A percentile compares a stretch with the other conserved stretches of the same genome.
phyloP scores from a whole-genome alignment of 2,113 vertebrate genomes.

The Poeciliopsis prolifica region DNA sequence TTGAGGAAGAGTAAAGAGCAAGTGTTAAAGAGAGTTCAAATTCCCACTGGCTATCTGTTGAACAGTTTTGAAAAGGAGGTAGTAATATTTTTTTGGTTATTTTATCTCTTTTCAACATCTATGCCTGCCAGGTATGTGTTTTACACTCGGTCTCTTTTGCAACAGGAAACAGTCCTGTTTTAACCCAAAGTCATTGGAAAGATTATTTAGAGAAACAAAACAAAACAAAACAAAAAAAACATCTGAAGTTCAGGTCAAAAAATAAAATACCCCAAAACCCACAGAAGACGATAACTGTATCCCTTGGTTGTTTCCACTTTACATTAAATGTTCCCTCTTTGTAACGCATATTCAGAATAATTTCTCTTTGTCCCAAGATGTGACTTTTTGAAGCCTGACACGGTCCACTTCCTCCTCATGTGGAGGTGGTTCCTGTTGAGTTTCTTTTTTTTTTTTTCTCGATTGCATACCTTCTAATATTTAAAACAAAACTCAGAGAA shows the following conservation, averaged over 20 bases:
- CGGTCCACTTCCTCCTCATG: constrained; percentile 27
- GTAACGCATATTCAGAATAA: constrained; percentile 50
- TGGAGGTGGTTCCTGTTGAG: no score
- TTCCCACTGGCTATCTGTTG: constrained; percentile 74
- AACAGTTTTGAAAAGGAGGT: constrained; percentile 83
- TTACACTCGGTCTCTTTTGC: constrained; percentile 62
- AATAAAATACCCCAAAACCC: constrained; percentile 49
- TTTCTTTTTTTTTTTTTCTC: not conserved
- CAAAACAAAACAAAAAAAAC: constrained; percentile 57
- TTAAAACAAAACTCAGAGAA: not conserved
- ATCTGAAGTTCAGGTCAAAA: constrained; percentile 68
- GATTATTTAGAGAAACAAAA: constrained; percentile 22
- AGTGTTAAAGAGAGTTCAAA: constrained; percentile 63
- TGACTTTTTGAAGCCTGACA: constrained; percentile 33
- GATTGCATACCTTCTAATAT: constrained; percentile 2
- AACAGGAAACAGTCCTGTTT: constrained; percentile 60
- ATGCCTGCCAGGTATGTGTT: constrained; percentile 58
- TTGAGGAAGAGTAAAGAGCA: constrained; percentile 64
- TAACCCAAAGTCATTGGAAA: constrained; percentile 65
- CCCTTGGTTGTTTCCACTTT: constrained; percentile 55
- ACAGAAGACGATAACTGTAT: constrained; percentile 44
- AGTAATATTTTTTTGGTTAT: constrained; percentile 82
- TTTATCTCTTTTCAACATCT: constrained; percentile 72
- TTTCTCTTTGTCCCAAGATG: constrained; percentile 42
- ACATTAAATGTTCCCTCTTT: constrained; percentile 59